Base-by-base conservation (phyloP, 2,888 invertebrate genomes). In the Adelognathus sp. region DNA sequence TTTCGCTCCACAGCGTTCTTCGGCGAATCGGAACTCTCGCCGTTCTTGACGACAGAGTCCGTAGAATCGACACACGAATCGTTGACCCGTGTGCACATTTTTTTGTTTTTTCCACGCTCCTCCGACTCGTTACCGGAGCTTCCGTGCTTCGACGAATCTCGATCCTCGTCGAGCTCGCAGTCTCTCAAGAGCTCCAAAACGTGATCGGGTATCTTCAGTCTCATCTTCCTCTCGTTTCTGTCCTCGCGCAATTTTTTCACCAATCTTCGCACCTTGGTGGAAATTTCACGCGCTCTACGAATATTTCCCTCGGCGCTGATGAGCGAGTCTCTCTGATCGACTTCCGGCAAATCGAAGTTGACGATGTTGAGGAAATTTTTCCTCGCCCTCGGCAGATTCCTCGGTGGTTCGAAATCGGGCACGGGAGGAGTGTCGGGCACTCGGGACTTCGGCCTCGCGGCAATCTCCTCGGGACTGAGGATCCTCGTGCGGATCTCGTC, bases 221-320 rank as follows among this genome's bases (percentile, higher is more conserved):
- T 41, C 16, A 58, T 3, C 0, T 29, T 24, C 46, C 31, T 46
- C 7, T 71, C 54, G 2, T 31, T 7, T 1, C 4, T 11, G 1
- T 74, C 21, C 18, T 61, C 41, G 14, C 36, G 11, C 46, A 66
- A 39, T 14, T 16, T 52, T 0, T 56, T 75, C 14, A 18, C 14
- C 7, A 75, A 21, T 29, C 18, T 31, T 9, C 39, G 60, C 66
- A 66, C 14, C 5, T 6, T 29, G 1, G 58, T n/a, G 11, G 33
- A 46, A 1, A 54, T 2, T 0, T 50, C 44, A 1, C 14, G 33
- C 14, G 9, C 24, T 29, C 7, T 18, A 71, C 24, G 46, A 1
- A 75, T 56, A 44, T 75, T 79, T 9, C 66, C 74, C 7, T 67
- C 74, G 27, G 52, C 66, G 3, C 58, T 7, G 7, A 39, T 60